Evolutionary conservation across 2,797 vertebrate species (phyloP).

Genomic region (Scomberomorus guttatus): DNA sequence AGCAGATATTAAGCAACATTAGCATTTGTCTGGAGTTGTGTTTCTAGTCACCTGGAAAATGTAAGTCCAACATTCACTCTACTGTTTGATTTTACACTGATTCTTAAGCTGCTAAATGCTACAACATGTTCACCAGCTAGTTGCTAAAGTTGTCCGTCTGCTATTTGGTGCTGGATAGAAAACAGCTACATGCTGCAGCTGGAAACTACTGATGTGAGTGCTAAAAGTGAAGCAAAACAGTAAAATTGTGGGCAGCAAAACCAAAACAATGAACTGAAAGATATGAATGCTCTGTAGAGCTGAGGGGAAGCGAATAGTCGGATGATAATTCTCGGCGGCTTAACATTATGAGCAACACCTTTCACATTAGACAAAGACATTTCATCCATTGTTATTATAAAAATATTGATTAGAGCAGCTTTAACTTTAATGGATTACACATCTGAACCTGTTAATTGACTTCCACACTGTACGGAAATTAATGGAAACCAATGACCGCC

Average conservation of each 20-base stretch:
- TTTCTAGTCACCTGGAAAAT: neutral
- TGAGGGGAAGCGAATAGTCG: neutral
- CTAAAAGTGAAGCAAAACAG: no score
- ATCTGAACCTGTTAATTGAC: neutral
- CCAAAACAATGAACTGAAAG: neutral
- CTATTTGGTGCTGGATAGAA: neutral
- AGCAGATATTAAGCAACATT: neutral
- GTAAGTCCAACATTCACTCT: conserved; percentile 3
- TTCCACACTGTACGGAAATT: neutral
- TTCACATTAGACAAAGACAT: neutral
- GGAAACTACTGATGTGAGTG: neutral
- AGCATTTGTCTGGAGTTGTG: neutral
- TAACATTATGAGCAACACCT: neutral
- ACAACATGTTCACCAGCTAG: neutral
- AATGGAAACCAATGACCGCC: neutral
- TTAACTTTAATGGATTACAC: neutral
- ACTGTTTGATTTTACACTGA: neutral
- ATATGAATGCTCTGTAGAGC: neutral
- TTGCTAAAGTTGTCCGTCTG: neutral
- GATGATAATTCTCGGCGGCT: neutral
- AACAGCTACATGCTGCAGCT: neutral
- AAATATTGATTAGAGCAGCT: conserved; percentile 11
- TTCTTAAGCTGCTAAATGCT: neutral
- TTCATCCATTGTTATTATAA: neutral
- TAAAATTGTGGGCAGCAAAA: neutral